A percentile compares a stretch with the other conserved stretches of the same genome.
Evolutionary conservation across 2,888 invertebrate genomes (phyloP).

Genomic region (Hymenopus coronatus): DNA sequence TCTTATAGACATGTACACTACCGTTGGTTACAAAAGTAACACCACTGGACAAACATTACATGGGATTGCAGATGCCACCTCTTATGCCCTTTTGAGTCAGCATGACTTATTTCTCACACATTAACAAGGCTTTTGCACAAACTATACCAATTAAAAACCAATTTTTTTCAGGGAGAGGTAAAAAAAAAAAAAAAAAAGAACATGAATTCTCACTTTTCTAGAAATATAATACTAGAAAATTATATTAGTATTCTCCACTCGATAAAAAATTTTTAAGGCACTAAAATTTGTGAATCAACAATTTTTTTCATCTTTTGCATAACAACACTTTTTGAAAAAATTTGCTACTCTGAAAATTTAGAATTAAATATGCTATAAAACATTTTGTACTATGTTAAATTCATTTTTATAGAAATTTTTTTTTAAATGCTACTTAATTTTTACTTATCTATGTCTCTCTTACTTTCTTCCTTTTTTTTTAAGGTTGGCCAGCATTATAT

Average conservation of each 20-base stretch:
- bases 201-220: conserved; percentile 13
- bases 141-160: conserved; percentile 20
- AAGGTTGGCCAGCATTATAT: conserved; percentile 29
- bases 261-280: conserved; percentile 28
- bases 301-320: conserved; percentile 14
- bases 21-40: too few relatives aligned
- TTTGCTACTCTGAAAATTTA: conserved; percentile 27
- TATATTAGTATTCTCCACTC: conserved; percentile 14
- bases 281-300: conserved; percentile 30
- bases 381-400: conserved; percentile 22
- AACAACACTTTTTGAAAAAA: conserved; percentile 18
- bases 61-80: too few relatives aligned
- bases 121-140: too few relatives aligned
- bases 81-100: too few relatives aligned
- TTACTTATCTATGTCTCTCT: not conserved
- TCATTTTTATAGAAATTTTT: conserved; percentile 18
- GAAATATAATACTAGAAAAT: conserved; percentile 26
- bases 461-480: conserved; percentile 1
- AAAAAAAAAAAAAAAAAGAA: not conserved
- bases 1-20: too few relatives aligned
- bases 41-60: too few relatives aligned
- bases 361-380: conserved; percentile 26
- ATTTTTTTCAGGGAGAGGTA: not conserved
- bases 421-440: conserved; percentile 15
- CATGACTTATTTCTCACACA: too few relatives aligned